Base-by-base conservation (phyloP, 2,797 vertebrate genomes). In the Danio jaintianensis region DNA sequence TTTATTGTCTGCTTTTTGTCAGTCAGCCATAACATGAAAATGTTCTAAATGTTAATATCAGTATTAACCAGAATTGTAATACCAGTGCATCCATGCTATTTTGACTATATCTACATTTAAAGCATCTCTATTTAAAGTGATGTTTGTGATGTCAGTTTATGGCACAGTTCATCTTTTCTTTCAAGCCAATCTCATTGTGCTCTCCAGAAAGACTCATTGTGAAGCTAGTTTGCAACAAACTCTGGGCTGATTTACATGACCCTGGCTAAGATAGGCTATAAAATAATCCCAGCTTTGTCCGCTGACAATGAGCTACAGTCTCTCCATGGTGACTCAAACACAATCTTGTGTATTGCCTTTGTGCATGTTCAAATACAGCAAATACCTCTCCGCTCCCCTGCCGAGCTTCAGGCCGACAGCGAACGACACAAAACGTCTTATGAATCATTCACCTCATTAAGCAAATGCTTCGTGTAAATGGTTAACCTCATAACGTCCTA, bases 171-270 rank as follows among this genome's bases (percentile, higher is more conserved):
- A 4, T 50, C 29, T 22, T 79, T 56, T 47, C 70, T 85, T 89
- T 80, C 83, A 85, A 87, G 83, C 83, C 56, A 68, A 50, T 63
- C 73, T 58, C 78, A 80, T 85, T 89, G 81, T 88, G 85, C 86
- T 84, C 63, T 69, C 78, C 53, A 87, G 80, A 83, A 86, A 87
- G 86, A 82, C 87, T 85, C 88, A 87, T 90, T 88, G 89, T 84
- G 87, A 80, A 87, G 80, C 87, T 84, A 88, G 85, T 92, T 88
- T 88, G 87, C 84, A 88, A n/a, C 82, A 73, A 64, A 79, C 83
- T 89, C 78, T 90, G 79, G 89, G 83, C 83, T 93, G 90, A 92
- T 94, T 93, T 92, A 93, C 92, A 90, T 90, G 90, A 90, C 89
- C 89, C 89, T 86, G 89, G 90, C 85, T 90, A 91, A 90, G 84